Base-by-base conservation (phyloP, 2,888 invertebrate species). In the Hirtodrosophila histrioides region DNA sequence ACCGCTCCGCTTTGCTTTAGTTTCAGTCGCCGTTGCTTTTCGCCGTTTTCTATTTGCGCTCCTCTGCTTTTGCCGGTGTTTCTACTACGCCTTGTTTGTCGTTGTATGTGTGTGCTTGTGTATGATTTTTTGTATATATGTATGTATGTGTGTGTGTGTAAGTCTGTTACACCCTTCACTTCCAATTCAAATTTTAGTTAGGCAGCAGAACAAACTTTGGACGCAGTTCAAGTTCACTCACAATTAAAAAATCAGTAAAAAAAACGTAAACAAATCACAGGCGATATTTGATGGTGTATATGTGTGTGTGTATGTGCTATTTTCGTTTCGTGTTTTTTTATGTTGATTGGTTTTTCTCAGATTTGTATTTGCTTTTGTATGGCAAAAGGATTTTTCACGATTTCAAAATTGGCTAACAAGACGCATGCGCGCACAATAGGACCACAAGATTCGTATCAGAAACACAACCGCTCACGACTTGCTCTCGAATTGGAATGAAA, bases 401-500 rank as follows among this genome's bases (percentile, higher is more conserved):
- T 77, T 80, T 64, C 36, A 75, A 75, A 17, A 71, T 57, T 63
- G 63, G 44, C 69, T 75, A 48, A 69, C 55, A 71, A 17, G 68
- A 81, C 80, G 80, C 81, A 83, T 81, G 81, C 81, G 81, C 81
- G 78, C 72, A 83, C 75, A 75, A 70, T 44, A 68, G 62, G 73
- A 76, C 67, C 69, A 77, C 67, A 67, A 77, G 43, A 62, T 53
- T 69, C 69, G 61, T 57, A 56, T 57, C 23, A 54, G 73, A 69
- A 68, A 69, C 69, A 81, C 81, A 86, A 88, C 89, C 87, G 79
- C 69, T 86, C 82, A 75, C 89, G 89, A 90, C 86, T 77, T 81
- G 86, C 83, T 84, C 84, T 89, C 83, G 88, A 84, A 86, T 84
- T 88, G 88, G 83, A 90, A 90, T 89, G 89, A 69, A 81, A 81